Evolutionary conservation across 2,113 vertebrate genomes (phyloP).

Genomic region (Benitochromis conjunctus): DNA sequence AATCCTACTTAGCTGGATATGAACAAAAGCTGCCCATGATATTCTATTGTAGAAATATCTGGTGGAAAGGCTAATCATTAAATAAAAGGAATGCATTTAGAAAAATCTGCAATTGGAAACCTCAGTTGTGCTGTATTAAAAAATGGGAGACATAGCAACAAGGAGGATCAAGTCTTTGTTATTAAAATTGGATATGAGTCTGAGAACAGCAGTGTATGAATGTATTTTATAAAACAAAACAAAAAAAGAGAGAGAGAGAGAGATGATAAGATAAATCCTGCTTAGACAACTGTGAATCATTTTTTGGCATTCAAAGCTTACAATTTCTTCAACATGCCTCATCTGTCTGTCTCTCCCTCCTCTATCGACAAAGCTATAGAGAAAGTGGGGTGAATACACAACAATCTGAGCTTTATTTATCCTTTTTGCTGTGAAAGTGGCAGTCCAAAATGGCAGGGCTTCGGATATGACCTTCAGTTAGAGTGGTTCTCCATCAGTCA

Average conservation of each 20-base stretch:
- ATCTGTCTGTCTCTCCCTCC: neutral
- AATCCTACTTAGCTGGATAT: constrained; percentile 29
- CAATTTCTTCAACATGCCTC: neutral
- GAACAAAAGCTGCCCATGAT: neutral
- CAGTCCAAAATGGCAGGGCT: constrained; percentile 57
- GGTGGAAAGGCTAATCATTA: neutral
- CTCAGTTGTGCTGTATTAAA: neutral
- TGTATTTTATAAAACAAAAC: neutral
- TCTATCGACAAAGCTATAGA: constrained; percentile 2
- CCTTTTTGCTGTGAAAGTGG: constrained; percentile 38
- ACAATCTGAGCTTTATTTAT: constrained; percentile 55
- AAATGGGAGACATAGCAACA: neutral
- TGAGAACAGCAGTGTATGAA: neutral
- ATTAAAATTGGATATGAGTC: constrained; percentile 37
- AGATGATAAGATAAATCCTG: constrained; percentile 22
- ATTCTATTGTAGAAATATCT: neutral
- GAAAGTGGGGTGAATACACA: constrained; percentile 40
- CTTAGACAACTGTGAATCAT: constrained; percentile 19
- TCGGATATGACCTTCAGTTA: constrained; percentile 65
- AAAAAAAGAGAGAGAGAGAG: neutral
- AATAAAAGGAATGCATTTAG: constrained; percentile 7
- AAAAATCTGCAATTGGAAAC: neutral
- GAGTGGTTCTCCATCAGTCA: constrained; percentile 63
- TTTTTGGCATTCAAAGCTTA: constrained; percentile 7
- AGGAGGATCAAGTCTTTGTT: constrained; percentile 4